Conservation (phyloP, 2,113 vertebrate species). For the Tragelaphus strepsiceros region DNA sequence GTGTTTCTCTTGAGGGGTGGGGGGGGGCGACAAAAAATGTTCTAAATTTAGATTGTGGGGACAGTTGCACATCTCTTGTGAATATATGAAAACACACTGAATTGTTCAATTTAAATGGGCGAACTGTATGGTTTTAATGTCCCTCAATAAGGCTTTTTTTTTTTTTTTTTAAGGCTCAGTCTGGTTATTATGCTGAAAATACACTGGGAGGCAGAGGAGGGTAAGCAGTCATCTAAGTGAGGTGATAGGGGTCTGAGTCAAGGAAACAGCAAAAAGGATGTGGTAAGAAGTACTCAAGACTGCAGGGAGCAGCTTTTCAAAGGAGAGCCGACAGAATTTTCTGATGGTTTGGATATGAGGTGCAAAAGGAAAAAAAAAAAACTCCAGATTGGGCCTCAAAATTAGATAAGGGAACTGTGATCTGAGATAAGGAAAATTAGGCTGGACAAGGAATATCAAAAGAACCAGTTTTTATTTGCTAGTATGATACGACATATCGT, state of each 20-base stretch:
- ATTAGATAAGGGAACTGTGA: background rate
- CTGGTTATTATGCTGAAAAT: background rate
- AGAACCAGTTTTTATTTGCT: background rate
- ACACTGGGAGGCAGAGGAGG: background rate
- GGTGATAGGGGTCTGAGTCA: background rate
- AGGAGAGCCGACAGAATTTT: background rate
- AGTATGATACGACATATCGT: background rate
- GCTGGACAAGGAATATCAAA: background rate
- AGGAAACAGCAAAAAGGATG: too few species aligned
- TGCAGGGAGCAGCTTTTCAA: background rate
- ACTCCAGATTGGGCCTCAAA: background rate
- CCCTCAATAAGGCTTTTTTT: background rate
- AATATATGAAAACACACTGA: background rate
- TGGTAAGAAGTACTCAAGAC: background rate
- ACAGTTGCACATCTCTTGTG: background rate
- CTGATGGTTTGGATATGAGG: background rate
- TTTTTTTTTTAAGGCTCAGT: background rate
- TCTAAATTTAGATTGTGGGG: background rate
- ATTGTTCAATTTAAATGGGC: background rate
- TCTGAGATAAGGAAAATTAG: background rate
- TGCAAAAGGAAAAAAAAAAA: background rate
- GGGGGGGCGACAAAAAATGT: background rate
- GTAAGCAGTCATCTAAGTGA: background rate
- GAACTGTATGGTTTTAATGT: background rate
- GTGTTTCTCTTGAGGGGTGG: background rate